Conservation (phyloP, 2,888 invertebrate genomes). For the Protonemura montana region DNA sequence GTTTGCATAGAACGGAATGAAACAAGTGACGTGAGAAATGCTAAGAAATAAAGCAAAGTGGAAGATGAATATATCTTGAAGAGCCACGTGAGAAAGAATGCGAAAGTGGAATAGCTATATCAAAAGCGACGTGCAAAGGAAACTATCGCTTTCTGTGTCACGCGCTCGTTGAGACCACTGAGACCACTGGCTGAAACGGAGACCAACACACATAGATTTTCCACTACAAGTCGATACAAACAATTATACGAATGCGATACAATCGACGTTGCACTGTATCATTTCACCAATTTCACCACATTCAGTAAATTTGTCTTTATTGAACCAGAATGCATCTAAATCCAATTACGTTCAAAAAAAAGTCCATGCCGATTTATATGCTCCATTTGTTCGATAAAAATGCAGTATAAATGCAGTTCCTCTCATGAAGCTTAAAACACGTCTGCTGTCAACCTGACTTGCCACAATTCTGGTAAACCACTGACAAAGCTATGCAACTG, state of each 20-base stretch:
- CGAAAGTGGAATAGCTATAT: not conserved
- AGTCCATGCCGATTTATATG: too few species aligned
- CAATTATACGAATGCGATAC: not conserved
- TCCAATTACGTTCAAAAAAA: not conserved
- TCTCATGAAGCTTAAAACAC: too few species aligned
- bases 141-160: not conserved
- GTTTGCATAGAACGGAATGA: conserved; percentile 15
- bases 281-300: not conserved
- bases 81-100: not conserved
- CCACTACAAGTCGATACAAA: not conserved
- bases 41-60: conserved; percentile 17
- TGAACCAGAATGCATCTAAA: not conserved
- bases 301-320: not conserved
- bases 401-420: too few species aligned
- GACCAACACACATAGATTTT: not conserved
- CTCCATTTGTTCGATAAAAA: not conserved
- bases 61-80: conserved; percentile 19
- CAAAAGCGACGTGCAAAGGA: not conserved
- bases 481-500: not conserved
- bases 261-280: not conserved
- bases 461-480: too few species aligned
- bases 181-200: not conserved
- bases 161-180: not conserved
- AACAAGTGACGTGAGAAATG: conserved; percentile 23
- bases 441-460: too few species aligned